A percentile compares a stretch with the other conserved stretches of the same genome.
phyloP scores from a whole-genome alignment of 2,888 invertebrate species.

The Lottia gigantea region DNA sequence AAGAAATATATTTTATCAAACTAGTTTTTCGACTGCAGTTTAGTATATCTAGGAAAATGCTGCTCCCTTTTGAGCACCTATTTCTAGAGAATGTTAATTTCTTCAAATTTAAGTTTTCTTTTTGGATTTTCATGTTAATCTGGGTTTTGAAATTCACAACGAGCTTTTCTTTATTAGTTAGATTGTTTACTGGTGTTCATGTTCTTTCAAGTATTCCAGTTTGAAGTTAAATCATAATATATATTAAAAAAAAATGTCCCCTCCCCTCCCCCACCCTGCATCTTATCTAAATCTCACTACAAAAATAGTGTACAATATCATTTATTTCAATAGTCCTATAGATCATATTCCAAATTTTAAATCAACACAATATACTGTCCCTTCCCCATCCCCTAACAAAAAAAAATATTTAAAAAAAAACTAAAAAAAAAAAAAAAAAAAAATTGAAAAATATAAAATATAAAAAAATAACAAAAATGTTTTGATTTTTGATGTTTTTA shows the following conservation, averaged over 20 bases:
- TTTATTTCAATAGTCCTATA: constrained; percentile 36
- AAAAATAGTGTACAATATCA: constrained; percentile 23
- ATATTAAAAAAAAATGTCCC: not conserved
- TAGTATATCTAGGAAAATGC: constrained; percentile 36
- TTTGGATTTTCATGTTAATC: constrained; percentile 45
- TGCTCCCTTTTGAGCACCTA: constrained; percentile 65
- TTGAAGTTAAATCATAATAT: constrained; percentile 26
- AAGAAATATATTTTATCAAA: constrained; percentile 42
- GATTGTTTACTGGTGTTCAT: constrained; percentile 50
- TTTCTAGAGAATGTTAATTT: constrained; percentile 25
- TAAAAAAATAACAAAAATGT: constrained; percentile 29
- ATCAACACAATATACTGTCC: constrained; percentile 15
- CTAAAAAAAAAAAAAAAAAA: constrained; percentile 29
- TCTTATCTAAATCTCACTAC: too few species aligned
- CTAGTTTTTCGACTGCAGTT: constrained; percentile 39
- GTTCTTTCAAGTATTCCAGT: constrained; percentile 48
- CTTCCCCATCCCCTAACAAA: constrained; percentile 15
- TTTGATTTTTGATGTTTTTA: constrained; percentile 20
- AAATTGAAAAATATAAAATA: constrained; percentile 15
- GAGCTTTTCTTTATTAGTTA: constrained; percentile 44
- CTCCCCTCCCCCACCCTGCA: too few species aligned
- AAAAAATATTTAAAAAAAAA: constrained; percentile 15
- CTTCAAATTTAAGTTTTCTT: constrained; percentile 18
- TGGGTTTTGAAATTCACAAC: constrained; percentile 56
- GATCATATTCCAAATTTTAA: constrained; percentile 23